Evolutionary conservation across 2,113 vertebrate species (phyloP), one percentile per base, ranked within the genome.

Genomic region (Hylia prasina): DNA sequence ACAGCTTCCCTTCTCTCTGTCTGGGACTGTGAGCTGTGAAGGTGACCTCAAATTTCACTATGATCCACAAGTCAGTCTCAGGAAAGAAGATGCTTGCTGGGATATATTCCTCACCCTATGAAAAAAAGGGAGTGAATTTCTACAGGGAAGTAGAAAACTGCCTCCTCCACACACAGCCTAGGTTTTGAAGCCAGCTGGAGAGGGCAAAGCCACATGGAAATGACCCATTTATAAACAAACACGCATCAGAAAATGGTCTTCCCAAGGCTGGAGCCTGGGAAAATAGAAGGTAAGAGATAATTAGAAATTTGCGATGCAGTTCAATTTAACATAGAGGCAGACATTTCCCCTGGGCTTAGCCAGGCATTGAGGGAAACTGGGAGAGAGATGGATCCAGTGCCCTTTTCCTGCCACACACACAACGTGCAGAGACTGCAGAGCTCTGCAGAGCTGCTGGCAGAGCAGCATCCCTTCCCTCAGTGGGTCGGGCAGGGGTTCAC

Each of bases 401-500:
- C 56, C 33, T 90, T 60, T 42, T 58, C 42, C 86, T 89, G 56
- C 33, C 35, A 16, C 47, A 33, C 0, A 4, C 50, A 72, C n/a
- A n/a, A 37, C 0, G 0, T 28, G 42, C 27, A 58, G 60, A 60
- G 27, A 2, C 50, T 37, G 33, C 54, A 42, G 0, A 0, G n/a
- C 50, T 83, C 77, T 53, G 87, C 71, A 50, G 80, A 54, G 64
- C 51, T 89, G 48, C 51, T n/a, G 31, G 21, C 3, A 66, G 21
- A 56, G 40, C 63, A 47, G 10, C 58, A 51, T 9, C 68, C 39
- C 58, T 85, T 39, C 27, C 15, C 68, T 65, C 37, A 7, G 2
- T 4, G 40, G 44, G 33, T 40, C 37, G 85, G 66, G 58, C 37
- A 45, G 1, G 14, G 88, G 23, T 7, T 76, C 53, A 72, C 66